Conservation (phyloP, 1,140 invertebrate genomes). For the Aporrectodea caliginosa region DNA sequence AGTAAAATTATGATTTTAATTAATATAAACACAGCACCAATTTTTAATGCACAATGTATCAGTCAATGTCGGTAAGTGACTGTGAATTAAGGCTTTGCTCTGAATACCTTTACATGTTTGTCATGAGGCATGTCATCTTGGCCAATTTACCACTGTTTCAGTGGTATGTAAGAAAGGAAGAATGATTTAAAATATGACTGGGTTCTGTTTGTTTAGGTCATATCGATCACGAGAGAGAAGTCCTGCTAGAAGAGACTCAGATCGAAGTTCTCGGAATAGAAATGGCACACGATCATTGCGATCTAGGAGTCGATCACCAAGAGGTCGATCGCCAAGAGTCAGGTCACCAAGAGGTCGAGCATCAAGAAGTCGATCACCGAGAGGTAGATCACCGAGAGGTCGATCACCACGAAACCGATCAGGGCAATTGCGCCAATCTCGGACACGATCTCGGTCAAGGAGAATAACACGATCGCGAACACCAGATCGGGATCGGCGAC, state of each 20-base stretch:
- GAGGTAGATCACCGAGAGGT: not conserved
- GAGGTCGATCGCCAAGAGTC: not conserved
- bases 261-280: not conserved
- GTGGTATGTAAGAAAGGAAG: no score
- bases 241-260: not conserved
- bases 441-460: slow-evolving; percentile 28
- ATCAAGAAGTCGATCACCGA: slow-evolving; percentile 22
- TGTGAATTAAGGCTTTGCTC: no score
- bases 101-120: no score
- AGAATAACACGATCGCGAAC: not conserved
- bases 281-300: not conserved
- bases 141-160: no score
- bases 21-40: no score
- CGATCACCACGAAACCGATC: not conserved
- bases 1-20: no score
- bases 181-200: no score
- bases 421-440: slow-evolving; percentile 2
- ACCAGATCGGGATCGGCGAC: not conserved
- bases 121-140: no score
- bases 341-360: slow-evolving; percentile 25
- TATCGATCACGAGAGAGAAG: not conserved
- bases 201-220: not conserved
- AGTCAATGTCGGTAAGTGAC: no score
- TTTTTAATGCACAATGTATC: no score
- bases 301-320: not conserved